These are phyloP conservation scores for Mastigias papua DNA, from an alignment of 30 jellyfish, hydroid and myxozoan genomes.

Conservation along the genomic window DNA sequence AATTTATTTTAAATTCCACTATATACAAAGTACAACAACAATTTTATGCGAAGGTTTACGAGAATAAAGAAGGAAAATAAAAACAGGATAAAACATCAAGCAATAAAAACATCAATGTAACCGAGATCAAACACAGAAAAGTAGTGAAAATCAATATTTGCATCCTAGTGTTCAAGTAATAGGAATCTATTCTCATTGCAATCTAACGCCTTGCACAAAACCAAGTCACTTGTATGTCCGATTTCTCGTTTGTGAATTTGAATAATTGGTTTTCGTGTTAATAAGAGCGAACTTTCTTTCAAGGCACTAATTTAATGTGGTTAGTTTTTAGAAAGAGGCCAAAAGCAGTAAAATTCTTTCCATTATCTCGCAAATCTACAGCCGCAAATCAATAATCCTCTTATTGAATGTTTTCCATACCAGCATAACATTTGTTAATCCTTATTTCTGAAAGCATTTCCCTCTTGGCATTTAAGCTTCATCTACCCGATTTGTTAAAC, in stretches of 20 bases:
- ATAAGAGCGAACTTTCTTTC: constrained; percentile 1
- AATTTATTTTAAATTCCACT: too few relatives aligned
- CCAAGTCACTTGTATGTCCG: constrained; percentile 9
- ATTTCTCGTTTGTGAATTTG: not conserved
- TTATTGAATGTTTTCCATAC: constrained; percentile 1
- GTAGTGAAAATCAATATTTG: constrained; percentile 34
- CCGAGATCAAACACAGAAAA: constrained; percentile 21
- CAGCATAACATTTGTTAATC: not conserved
- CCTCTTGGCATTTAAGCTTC: not conserved
- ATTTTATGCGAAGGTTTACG: too few relatives aligned
- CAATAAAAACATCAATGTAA: constrained; percentile 7
- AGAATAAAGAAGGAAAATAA: not conserved
- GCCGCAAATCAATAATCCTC: constrained; percentile 43
- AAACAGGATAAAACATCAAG: constrained; percentile 17
- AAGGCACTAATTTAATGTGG: constrained; percentile 46
- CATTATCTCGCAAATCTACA: not conserved
- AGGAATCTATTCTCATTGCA: constrained; percentile 23
- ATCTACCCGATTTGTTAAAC: not conserved
- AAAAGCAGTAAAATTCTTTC: constrained; percentile 22
- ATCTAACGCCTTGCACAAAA: not conserved
- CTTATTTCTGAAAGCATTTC: not conserved
- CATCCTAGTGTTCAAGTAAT: not conserved
- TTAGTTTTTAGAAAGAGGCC: constrained; percentile 1
- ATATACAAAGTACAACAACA: too few relatives aligned
- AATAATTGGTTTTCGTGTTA: constrained; percentile 17